Conservation (phyloP, 35 echinoderm and acorn worm species). For the Patiria miniata region DNA sequence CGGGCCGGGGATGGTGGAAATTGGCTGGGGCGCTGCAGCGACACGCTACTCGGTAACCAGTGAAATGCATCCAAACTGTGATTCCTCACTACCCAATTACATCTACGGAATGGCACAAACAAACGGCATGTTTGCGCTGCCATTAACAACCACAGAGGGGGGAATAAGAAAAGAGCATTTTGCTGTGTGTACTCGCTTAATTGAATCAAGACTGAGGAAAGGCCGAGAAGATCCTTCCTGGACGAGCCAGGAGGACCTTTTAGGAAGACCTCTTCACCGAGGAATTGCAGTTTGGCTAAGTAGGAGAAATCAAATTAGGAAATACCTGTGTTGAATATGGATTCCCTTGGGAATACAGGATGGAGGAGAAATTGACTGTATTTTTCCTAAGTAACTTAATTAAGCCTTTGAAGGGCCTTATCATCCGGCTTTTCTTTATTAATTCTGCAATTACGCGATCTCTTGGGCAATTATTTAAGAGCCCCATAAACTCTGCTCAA, state of each 20-base stretch:
- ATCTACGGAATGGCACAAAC: neutral
- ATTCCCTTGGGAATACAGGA: neutral
- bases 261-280: too few species aligned
- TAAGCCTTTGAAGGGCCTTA: too few species aligned
- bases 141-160: neutral
- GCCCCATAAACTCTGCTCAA: too few species aligned
- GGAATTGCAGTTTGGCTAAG: neutral
- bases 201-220: neutral
- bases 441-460: too few species aligned
- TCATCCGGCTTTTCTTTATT: too few species aligned
- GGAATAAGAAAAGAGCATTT: neutral
- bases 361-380: neutral
- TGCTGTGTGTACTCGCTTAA: neutral
- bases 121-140: slow-evolving; percentile 5
- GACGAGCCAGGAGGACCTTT: neutral
- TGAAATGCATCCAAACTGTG: neutral
- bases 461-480: too few species aligned
- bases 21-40: too few species aligned
- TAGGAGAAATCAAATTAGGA: slow-evolving; percentile 12
- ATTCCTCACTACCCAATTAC: neutral
- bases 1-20: too few species aligned
- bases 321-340: neutral
- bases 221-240: neutral
- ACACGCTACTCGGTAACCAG: too few species aligned
- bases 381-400: too few species aligned